Evolutionary conservation across 2,113 vertebrate species (phyloP).

Genomic region (Gymnarchus niloticus): DNA sequence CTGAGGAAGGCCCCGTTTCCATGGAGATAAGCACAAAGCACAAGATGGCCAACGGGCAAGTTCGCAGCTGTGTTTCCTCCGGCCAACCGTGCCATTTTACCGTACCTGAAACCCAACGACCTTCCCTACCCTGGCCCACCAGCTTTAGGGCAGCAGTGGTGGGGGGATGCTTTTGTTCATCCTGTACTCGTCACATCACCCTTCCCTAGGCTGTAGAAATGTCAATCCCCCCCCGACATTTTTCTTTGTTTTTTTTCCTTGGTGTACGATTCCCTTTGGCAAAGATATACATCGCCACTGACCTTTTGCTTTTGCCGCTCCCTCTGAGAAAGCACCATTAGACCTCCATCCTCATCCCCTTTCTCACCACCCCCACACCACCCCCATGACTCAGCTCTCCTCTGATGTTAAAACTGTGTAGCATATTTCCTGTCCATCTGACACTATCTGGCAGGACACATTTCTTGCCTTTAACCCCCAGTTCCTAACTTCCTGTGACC

Average conservation of each 20-base stretch:
- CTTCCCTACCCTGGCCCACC: background rate
- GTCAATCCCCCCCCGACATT: constrained; percentile 3
- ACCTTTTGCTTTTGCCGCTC: constrained; percentile 24
- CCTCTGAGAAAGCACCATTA: background rate
- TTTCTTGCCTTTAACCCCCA: background rate
- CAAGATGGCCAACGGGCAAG: constrained; percentile 50
- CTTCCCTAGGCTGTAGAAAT: background rate
- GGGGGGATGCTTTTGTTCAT: constrained; percentile 1
- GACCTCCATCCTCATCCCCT: constrained; percentile 42
- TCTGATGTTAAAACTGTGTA: constrained; percentile 22
- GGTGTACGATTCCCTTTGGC: constrained; percentile 19
- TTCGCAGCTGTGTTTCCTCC: constrained; percentile 42
- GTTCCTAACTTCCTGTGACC: background rate
- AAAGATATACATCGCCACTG: constrained; percentile 27
- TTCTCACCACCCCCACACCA: constrained; percentile 39
- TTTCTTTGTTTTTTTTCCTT: constrained; percentile 7
- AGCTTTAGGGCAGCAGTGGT: background rate
- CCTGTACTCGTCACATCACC: constrained; percentile 1
- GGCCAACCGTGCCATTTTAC: constrained; percentile 50
- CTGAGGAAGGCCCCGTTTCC: constrained; percentile 49
- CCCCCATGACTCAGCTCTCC: constrained; percentile 25
- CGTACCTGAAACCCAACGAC: background rate
- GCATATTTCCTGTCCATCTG: background rate
- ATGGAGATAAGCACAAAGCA: constrained; percentile 56
- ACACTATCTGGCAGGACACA: background rate